A percentile compares a stretch with the other conserved stretches of the same genome.
Conservation (phyloP, 2,797 vertebrate species). For the Acanthurus leucopareius region DNA sequence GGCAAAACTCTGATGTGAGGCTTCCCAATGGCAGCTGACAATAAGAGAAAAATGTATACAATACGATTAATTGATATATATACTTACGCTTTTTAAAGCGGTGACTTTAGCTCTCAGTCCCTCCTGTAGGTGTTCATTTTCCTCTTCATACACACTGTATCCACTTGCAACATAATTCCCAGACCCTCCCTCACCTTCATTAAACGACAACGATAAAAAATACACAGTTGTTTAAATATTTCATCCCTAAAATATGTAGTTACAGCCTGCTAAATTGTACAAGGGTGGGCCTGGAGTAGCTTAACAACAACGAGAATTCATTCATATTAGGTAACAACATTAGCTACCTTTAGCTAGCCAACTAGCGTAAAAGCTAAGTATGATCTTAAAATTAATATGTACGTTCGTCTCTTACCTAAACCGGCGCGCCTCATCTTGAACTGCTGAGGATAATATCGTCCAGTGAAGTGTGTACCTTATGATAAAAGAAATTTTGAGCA, state of each 20-base stretch:
- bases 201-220: neutral
- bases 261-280: neutral
- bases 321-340: neutral
- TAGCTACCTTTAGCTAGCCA: conserved; percentile 30
- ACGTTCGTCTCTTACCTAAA: conserved; percentile 75
- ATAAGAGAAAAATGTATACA: too few species aligned
- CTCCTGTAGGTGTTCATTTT: conserved; percentile 95
- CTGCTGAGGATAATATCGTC: neutral
- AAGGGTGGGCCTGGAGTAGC: neutral
- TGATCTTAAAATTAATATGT: neutral
- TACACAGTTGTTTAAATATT: accelerated
- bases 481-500: neutral
- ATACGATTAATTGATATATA: too few species aligned
- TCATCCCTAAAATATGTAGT: accelerated
- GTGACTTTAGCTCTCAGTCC: conserved; percentile 93
- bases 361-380: conserved; percentile 25
- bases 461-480: neutral
- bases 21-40: neutral
- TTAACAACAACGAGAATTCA: neutral
- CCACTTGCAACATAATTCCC: conserved; percentile 89
- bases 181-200: conserved; percentile 80
- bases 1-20: too few species aligned
- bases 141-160: conserved; percentile 95
- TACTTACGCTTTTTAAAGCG: conserved; percentile 94
- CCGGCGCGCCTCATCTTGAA: conserved; percentile 84